phyloP scores from a whole-genome alignment of 2,888 invertebrate species.

The Mayetiola destructor region DNA sequence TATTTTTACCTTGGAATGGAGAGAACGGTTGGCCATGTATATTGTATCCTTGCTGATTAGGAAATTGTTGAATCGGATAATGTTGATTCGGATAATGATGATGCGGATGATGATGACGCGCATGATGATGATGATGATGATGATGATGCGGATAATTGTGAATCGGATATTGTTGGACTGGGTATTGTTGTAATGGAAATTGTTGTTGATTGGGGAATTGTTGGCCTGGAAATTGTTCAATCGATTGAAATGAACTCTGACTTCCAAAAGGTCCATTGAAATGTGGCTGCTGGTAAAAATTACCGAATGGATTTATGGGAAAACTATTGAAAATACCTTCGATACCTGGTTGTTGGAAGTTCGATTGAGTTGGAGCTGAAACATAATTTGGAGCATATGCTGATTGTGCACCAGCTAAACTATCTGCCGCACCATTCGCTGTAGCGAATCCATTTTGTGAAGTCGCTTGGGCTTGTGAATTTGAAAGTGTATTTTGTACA shows the following conservation, averaged over 20 bases:
- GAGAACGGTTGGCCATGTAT: too few species aligned
- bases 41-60: too few species aligned
- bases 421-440: conserved; percentile 22
- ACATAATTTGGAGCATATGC: conserved; percentile 21
- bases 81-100: not conserved
- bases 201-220: not conserved
- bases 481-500: conserved; percentile 17
- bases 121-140: not conserved
- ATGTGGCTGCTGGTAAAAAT: not conserved
- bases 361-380: not conserved
- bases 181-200: not conserved
- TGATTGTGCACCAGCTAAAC: conserved; percentile 21
- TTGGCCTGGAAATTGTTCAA: not conserved
- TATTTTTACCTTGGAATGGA: too few species aligned
- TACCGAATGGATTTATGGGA: not conserved
- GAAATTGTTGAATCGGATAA: not conserved
- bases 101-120: not conserved
- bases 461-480: conserved; percentile 27
- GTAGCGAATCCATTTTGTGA: conserved; percentile 25
- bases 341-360: not conserved
- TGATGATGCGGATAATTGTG: not conserved
- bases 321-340: not conserved
- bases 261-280: not conserved
- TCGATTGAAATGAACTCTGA: not conserved
- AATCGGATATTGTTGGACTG: not conserved